phyloP scores from a whole-genome alignment of 1,140 invertebrate genomes.

The Holotrichia oblita region DNA sequence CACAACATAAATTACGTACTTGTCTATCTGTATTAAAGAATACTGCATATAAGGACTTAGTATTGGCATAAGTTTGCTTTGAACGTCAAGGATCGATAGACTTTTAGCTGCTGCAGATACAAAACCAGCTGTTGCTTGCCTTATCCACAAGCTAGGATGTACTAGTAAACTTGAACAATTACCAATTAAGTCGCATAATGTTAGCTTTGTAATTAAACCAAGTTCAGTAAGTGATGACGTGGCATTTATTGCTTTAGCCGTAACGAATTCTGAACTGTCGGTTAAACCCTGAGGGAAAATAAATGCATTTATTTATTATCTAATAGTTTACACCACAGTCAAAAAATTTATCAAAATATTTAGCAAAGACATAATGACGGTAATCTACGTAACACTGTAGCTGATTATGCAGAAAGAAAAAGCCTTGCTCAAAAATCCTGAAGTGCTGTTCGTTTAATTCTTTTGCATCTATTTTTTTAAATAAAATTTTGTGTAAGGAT shows the following conservation, averaged over 20 bases:
- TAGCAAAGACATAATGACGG: too few species aligned
- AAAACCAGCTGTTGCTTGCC: constrained; percentile 87
- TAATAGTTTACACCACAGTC: too few species aligned
- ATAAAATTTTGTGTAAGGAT: too few species aligned
- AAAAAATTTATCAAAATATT: too few species aligned
- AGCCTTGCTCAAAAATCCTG: too few species aligned
- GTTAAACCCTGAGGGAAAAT: constrained; percentile 79
- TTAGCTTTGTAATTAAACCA: constrained; percentile 86
- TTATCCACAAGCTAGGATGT: constrained; percentile 81
- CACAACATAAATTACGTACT: constrained; percentile 58
- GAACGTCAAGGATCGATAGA: constrained; percentile 88
- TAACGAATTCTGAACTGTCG: constrained; percentile 95
- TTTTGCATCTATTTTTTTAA: too few species aligned
- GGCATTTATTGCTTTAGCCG: constrained; percentile 86
- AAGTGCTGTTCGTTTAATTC: too few species aligned
- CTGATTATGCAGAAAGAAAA: too few species aligned
- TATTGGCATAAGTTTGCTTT: constrained; percentile 87
- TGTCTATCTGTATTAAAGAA: constrained; percentile 70
- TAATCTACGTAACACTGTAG: too few species aligned
- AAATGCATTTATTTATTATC: too few species aligned
- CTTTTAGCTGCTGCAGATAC: constrained; percentile 80
- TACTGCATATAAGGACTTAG: constrained; percentile 83
- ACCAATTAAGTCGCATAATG: constrained; percentile 83
- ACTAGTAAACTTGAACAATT: constrained; percentile 88
- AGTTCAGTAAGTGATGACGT: constrained; percentile 86